Evolutionary conservation across 2,888 invertebrate species (phyloP), one percentile per base, ranked within the genome.

Genomic region (Polia nebulosa): DNA sequence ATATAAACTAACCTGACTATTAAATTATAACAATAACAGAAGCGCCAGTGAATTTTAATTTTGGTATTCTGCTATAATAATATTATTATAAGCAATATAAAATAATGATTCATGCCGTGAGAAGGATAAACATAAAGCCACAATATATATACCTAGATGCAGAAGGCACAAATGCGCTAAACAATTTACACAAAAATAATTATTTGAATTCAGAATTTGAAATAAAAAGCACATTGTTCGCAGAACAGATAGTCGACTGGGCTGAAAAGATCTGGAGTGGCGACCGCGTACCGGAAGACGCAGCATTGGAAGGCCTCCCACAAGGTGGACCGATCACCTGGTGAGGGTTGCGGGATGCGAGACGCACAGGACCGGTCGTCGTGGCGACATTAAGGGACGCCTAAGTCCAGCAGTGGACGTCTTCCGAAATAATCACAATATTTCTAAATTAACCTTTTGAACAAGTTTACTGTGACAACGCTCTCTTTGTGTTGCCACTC

Each of bases 401-500:
- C n/a, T n/a, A n/a, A n/a, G n/a, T n/a, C n/a, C n/a, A n/a, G n/a
- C n/a, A n/a, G n/a, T n/a, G n/a, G n/a, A n/a, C n/a, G n/a, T n/a
- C n/a, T n/a, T n/a, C n/a, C n/a, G n/a, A n/a, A n/a, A n/a, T n/a
- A 51, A 51, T 8, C 11, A 0, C 1, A 39, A 2, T 41, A 11
- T 8, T 15, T 49, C 0, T 7, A 22, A 36, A 20, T 25, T 3
- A 22, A 74, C 59, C 60, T 79, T 66, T 25, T 17, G 4, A 7
- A 6, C 2, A 6, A 22, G 2, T 13, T 20, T 58, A 9, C 9
- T 13, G 29, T 58, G 39, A 44, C 57, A 41, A 55, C 32, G 11
- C 29, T 39, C 47, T 70, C 81, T 81, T 81, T 77, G 81, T 77
- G 44, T 51, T 29, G 9, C 6, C 5, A 57, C 49, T 47, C 27